Evolutionary conservation across 2,888 invertebrate genomes (phyloP).

Genomic region (Arctia plantaginis): DNA sequence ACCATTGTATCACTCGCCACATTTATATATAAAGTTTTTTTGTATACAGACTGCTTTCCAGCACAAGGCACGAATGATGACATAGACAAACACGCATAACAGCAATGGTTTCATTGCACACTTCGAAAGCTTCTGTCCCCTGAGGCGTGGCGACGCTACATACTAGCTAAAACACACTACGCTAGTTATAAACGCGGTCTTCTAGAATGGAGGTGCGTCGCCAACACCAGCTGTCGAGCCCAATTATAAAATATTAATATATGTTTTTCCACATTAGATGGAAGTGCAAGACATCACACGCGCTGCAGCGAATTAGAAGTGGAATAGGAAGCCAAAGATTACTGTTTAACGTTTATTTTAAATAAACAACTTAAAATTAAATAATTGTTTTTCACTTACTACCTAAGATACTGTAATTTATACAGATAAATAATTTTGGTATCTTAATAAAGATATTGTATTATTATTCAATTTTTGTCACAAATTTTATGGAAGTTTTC

Average conservation of each 20-base stretch:
- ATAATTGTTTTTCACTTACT: slow-evolving; percentile 36
- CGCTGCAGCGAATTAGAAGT: slow-evolving; percentile 22
- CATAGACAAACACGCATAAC: background rate
- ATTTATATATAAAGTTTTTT: background rate
- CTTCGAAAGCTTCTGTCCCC: background rate
- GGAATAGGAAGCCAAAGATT: slow-evolving; percentile 24
- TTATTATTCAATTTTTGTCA: background rate
- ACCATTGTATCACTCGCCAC: background rate
- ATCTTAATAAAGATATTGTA: background rate
- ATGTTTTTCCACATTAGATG: slow-evolving; percentile 29
- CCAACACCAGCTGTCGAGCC: background rate
- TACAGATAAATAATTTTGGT: background rate
- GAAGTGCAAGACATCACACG: slow-evolving; percentile 32
- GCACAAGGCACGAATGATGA: slow-evolving; percentile 6
- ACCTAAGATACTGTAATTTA: slow-evolving; percentile 1
- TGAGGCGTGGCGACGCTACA: background rate
- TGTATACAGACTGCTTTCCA: background rate
- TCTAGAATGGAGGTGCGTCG: background rate
- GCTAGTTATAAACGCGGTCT: background rate
- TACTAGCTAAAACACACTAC: background rate
- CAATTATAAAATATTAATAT: background rate
- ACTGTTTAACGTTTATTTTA: slow-evolving; percentile 40
- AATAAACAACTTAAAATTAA: slow-evolving; percentile 35
- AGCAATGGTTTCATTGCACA: background rate
- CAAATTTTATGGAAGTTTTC: too few species aligned